phyloP scores from a whole-genome alignment of 1,140 invertebrate genomes.

The Chlorops oryzae region DNA sequence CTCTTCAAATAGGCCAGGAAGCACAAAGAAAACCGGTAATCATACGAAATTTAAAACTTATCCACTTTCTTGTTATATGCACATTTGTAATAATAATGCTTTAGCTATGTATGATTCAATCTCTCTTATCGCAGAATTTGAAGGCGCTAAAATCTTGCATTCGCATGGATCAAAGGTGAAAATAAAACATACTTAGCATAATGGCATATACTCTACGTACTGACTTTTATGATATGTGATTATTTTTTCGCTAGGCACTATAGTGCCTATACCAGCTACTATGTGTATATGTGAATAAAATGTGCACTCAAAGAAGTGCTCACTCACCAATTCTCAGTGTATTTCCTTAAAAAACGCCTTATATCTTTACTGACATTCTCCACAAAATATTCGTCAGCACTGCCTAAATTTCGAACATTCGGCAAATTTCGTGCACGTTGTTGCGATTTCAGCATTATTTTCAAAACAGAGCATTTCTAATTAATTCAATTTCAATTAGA shows the following conservation, averaged over 20 bases:
- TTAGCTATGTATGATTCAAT: background rate
- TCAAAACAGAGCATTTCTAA: too few relatives aligned
- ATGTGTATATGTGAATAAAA: background rate
- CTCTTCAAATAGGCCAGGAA: background rate
- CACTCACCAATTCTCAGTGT: constrained; percentile 38
- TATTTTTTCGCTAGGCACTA: constrained; percentile 24
- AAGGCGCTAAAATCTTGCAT: background rate
- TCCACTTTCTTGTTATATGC: background rate
- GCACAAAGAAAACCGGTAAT: background rate
- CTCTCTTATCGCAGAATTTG: background rate
- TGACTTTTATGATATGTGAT: constrained; percentile 20
- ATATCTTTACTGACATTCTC: constrained; percentile 45
- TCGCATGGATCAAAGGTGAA: constrained; percentile 9
- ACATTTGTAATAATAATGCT: background rate
- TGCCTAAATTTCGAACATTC: constrained; percentile 27
- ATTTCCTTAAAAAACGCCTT: constrained; percentile 37
- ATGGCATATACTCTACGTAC: constrained; percentile 9
- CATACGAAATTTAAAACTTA: background rate
- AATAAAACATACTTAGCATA: background rate
- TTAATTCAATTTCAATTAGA: too few relatives aligned
- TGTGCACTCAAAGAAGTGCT: background rate
- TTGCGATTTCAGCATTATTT: too few relatives aligned
- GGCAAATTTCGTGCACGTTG: too few relatives aligned
- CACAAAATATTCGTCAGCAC: constrained; percentile 42
- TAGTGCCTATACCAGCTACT: constrained; percentile 25